Conservation (phyloP, 2,888 invertebrate species). For the Perithous albicinctus region DNA sequence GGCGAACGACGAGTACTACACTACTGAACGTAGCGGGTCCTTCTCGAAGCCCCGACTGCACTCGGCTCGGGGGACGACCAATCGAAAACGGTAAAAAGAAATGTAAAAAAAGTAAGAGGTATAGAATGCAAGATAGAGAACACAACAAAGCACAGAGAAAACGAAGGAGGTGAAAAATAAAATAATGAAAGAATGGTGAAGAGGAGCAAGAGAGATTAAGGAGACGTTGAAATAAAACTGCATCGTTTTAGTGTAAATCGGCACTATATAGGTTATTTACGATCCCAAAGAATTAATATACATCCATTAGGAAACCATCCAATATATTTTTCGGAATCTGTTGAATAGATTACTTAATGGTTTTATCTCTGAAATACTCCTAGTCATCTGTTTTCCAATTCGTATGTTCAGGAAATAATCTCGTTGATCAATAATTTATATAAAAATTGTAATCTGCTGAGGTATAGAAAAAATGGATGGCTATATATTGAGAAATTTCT, state of each 20-base stretch:
- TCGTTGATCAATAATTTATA: no score
- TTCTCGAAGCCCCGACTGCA: slow-evolving; percentile 38
- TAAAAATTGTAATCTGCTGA: no score
- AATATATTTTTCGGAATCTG: background rate
- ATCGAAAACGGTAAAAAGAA: slow-evolving; percentile 48
- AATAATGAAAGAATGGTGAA: background rate
- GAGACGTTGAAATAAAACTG: background rate
- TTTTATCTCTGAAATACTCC: background rate
- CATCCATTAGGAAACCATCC: background rate
- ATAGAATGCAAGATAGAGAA: background rate
- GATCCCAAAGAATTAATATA: background rate
- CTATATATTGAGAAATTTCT: no score
- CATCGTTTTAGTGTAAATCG: background rate
- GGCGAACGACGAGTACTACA: slow-evolving; percentile 19
- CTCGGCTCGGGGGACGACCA: slow-evolving; percentile 58
- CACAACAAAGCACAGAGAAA: background rate
- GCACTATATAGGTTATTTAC: background rate
- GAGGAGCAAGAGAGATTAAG: background rate
- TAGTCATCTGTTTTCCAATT: no score
- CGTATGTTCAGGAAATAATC: no score
- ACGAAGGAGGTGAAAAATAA: background rate
- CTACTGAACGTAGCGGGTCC: slow-evolving; percentile 4
- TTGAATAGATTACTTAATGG: background rate
- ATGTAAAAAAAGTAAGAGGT: slow-evolving; percentile 6
- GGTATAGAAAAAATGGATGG: no score